A percentile compares a stretch with the other conserved stretches of the same genome.
These are phyloP conservation scores for Todus mexicanus DNA, from an alignment of 2,797 vertebrate genomes.

Conservation along the genomic window DNA sequence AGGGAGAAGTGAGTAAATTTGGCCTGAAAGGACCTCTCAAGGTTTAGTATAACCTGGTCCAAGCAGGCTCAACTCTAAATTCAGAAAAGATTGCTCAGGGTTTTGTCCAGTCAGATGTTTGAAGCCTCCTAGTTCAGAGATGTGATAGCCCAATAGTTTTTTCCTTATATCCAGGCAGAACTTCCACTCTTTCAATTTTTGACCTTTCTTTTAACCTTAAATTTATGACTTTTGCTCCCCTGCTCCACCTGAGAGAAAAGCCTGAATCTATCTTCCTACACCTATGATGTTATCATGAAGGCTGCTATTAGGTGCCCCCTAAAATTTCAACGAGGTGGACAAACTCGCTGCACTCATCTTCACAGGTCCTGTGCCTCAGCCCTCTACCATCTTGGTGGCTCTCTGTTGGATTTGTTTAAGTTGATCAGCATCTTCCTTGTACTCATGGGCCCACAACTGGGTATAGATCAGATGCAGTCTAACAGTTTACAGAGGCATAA, in stretches of 20 bases:
- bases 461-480: background rate
- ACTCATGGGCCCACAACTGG: background rate
- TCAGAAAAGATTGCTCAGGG: background rate
- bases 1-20: background rate
- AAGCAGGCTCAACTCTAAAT: background rate
- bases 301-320: background rate
- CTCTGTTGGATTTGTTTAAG: background rate
- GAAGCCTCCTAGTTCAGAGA: background rate
- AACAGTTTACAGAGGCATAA: background rate
- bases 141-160: background rate
- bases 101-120: background rate
- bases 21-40: background rate
- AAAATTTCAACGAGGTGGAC: background rate
- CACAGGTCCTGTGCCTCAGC: background rate
- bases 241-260: background rate
- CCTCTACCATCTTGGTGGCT: background rate
- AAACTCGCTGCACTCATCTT: background rate
- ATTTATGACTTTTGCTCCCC: background rate
- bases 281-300: background rate
- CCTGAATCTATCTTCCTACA: background rate
- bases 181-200: background rate
- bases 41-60: background rate
- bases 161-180: background rate
- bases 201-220: background rate
- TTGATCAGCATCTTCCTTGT: background rate